Evolutionary conservation across 64 coral and sea anemone genomes (phyloP).

Genomic region (Platygyra sinensis): DNA sequence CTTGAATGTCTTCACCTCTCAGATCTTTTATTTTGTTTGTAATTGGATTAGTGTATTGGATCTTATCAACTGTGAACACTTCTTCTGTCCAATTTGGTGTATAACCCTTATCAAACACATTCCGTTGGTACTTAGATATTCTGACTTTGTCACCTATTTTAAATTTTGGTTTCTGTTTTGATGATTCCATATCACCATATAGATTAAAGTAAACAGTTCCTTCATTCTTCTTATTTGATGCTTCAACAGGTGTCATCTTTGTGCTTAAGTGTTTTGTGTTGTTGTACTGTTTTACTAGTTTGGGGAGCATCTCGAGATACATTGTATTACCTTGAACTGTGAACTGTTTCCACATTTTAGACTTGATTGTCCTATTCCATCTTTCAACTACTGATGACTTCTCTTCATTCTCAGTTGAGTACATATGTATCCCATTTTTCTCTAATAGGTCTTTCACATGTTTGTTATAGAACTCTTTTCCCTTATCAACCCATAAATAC

Average conservation of each 20-base stretch:
- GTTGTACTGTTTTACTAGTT: constrained; percentile 43
- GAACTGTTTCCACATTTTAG: constrained; percentile 58
- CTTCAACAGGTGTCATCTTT: constrained; percentile 46
- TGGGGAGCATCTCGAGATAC: constrained; percentile 8
- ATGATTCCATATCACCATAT: constrained; percentile 43
- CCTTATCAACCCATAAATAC: constrained; percentile 42
- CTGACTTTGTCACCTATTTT: constrained; percentile 35
- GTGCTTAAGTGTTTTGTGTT: constrained; percentile 23
- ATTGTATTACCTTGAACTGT: constrained; percentile 25
- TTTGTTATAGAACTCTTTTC: constrained; percentile 45
- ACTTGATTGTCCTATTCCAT: constrained; percentile 53
- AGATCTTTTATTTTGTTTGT: constrained; percentile 44
- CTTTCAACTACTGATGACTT: constrained; percentile 36
- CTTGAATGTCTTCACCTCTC: background rate
- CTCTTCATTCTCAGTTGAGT: constrained; percentile 52
- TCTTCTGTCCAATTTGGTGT: constrained; percentile 56
- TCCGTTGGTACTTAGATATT: constrained; percentile 37
- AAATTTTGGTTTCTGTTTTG: constrained; percentile 20
- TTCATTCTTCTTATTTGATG: constrained; percentile 44
- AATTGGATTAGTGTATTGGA: constrained; percentile 49
- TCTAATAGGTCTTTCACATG: constrained; percentile 7
- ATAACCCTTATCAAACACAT: constrained; percentile 35
- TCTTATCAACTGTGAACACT: constrained; percentile 30
- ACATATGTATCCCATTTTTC: background rate
- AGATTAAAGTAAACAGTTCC: constrained; percentile 57